Percentiles rank a stretch among this genome's conserved stretches.
Evolutionary conservation across 2,888 invertebrate species (phyloP).

Genomic region (Parnassius orleans): DNA sequence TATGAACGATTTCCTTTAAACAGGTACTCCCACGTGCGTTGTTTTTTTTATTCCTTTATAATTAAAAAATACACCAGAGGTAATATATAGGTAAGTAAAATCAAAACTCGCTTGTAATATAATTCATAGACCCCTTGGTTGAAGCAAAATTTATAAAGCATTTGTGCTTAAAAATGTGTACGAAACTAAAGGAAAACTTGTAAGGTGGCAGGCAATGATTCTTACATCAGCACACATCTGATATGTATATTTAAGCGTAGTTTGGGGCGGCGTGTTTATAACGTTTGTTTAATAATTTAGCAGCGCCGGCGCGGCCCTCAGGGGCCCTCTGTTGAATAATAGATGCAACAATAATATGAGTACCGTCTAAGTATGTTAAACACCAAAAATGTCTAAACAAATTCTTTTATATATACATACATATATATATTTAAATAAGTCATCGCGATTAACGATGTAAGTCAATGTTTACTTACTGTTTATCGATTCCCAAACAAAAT

Average conservation of each 20-base stretch:
- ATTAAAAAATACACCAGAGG: no score
- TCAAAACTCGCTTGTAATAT: no score
- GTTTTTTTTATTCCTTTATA: no score
- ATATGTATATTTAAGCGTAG: constrained; percentile 57
- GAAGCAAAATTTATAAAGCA: background rate
- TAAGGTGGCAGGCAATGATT: constrained; percentile 48
- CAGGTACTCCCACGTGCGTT: no score
- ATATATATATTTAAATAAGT: constrained; percentile 3
- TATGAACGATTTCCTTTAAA: no score
- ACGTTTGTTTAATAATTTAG: constrained; percentile 78
- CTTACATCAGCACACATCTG: constrained; percentile 52
- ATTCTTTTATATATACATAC: no score
- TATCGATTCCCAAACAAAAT: constrained; percentile 20
- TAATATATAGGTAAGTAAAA: no score
- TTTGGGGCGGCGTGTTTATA: constrained; percentile 69
- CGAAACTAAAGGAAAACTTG: constrained; percentile 7
- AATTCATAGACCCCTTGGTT: no score
- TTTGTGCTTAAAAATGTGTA: background rate
- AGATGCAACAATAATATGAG: constrained; percentile 73
- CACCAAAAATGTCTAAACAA: constrained; percentile 36
- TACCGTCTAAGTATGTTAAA: constrained; percentile 58
- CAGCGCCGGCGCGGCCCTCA: constrained; percentile 58
- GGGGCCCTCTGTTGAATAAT: constrained; percentile 69
- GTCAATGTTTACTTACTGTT: constrained; percentile 9
- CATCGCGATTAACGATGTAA: constrained; percentile 12